Conservation (phyloP, 30 jellyfish, hydroid and myxozoan species). For the Aurelia coerulea region DNA sequence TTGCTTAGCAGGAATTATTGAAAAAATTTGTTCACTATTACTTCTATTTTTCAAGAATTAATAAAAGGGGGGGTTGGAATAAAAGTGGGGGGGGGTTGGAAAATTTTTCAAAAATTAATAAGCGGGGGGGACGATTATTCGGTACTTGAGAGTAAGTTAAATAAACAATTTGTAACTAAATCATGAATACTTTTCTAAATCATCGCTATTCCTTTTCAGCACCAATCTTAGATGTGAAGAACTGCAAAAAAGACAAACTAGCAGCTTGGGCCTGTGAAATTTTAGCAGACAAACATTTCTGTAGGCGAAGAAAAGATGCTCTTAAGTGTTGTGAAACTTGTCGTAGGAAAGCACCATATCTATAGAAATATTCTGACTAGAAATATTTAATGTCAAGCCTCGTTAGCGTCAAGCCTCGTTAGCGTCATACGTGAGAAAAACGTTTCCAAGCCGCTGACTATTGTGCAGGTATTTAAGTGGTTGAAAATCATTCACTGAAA, state of each 20-base stretch:
- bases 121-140: too few species aligned
- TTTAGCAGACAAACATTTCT: slow-evolving; percentile 60
- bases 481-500: too few species aligned
- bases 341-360: slow-evolving; percentile 38
- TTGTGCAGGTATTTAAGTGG: too few species aligned
- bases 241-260: slow-evolving; percentile 70
- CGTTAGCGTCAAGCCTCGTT: slow-evolving; percentile 10
- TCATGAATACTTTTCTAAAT: too few species aligned
- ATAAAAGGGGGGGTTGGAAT: too few species aligned
- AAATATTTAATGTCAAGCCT: background rate
- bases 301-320: slow-evolving; percentile 47
- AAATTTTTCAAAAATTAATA: too few species aligned
- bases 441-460: background rate
- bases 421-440: slow-evolving; percentile 3
- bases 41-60: too few species aligned
- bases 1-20: too few species aligned
- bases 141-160: too few species aligned
- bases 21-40: too few species aligned
- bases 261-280: slow-evolving; percentile 88
- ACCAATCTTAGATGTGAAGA: slow-evolving; percentile 42
- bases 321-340: slow-evolving; percentile 83
- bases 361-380: slow-evolving; percentile 21
- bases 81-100: too few species aligned
- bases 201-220: slow-evolving; percentile 31
- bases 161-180: too few species aligned